Evolutionary conservation across 2,888 invertebrate genomes (phyloP), one percentile per base, ranked within the genome.

Genomic region (Erebia ligea): DNA sequence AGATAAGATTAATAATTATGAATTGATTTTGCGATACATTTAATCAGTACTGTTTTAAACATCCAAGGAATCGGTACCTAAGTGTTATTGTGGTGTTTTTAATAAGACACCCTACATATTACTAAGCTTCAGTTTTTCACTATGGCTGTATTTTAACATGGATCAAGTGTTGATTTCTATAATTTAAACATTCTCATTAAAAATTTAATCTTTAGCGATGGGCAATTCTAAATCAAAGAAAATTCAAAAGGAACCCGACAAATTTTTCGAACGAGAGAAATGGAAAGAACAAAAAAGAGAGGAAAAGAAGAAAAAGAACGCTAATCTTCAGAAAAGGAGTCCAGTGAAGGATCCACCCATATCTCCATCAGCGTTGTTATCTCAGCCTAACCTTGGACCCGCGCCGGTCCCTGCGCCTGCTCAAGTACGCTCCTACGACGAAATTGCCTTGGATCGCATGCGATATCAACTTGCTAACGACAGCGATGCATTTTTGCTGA

Each of bases 401-500:
- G 72, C 67, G 64, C 79, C 83, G n/a, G 66, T 78, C 17, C 82
- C 87, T n/a, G 76, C 87, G 72, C 85, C 87, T 1, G 80, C 87
- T 59, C 85, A 86, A 58, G 78, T 86, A 3, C 85, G 87, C 63
- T 86, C 89, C 70, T 93, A 93, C 75, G 94, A 95, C 76, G 93
- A 94, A 67, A 92, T 93, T 73, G 91, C 95, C 65, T 86, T 95
- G 69, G 84, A 91, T 61, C 89, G 90, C 59, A 90, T 97, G 92
- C 89, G 94, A 76, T 90, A 94, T 78, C 94, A 95, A 80, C 91
- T 96, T 17, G 87, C 92, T 59, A 91, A 92, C 8, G 94, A 96
- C 77, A 94, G 96, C 8, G 95, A 96, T 79, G 92, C 94, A 4
- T 97, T 97, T 84, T 88, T 97, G 11, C 86, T 97, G 13, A 97